A percentile compares a stretch with the other conserved stretches of the same genome.
These are phyloP conservation scores for Synaphobranchus kaupii DNA, from an alignment of 2,797 vertebrate species.

Conservation along the genomic window DNA sequence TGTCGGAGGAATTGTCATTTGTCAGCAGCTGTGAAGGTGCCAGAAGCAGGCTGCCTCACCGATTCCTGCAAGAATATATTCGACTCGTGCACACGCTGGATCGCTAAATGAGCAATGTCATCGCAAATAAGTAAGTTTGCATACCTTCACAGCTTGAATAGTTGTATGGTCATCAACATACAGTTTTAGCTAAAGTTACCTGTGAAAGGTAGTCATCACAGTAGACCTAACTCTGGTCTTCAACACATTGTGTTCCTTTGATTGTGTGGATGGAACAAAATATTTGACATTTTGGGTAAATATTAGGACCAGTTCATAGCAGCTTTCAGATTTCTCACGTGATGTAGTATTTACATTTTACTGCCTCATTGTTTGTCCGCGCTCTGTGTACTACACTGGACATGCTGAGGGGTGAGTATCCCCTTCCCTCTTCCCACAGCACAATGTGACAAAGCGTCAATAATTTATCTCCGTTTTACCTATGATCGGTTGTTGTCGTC, in stretches of 20 bases:
- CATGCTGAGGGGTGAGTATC: neutral
- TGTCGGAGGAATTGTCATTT: slow-evolving; percentile 22
- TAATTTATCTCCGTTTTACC: slow-evolving; percentile 50
- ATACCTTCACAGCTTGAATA: neutral
- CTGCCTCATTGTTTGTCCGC: no score
- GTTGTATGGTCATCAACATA: neutral
- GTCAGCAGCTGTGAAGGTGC: neutral
- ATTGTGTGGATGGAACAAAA: neutral
- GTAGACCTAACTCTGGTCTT: neutral
- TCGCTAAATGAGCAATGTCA: slow-evolving; percentile 11
- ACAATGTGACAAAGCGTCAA: slow-evolving; percentile 49
- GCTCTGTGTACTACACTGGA: neutral
- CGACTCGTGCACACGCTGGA: neutral
- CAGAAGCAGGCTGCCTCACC: neutral
- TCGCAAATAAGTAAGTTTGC: slow-evolving; percentile 22
- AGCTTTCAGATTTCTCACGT: neutral
- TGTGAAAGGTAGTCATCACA: neutral
- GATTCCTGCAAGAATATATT: neutral
- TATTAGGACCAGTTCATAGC: neutral
- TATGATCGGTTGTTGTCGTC: slow-evolving; percentile 58
- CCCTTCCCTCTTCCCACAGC: neutral
- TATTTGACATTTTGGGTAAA: neutral
- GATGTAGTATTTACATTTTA: neutral
- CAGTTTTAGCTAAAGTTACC: neutral
- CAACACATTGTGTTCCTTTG: neutral